These are phyloP conservation scores for Mythimna lalbum DNA, from an alignment of 2,888 invertebrate genomes.

Conservation along the genomic window DNA sequence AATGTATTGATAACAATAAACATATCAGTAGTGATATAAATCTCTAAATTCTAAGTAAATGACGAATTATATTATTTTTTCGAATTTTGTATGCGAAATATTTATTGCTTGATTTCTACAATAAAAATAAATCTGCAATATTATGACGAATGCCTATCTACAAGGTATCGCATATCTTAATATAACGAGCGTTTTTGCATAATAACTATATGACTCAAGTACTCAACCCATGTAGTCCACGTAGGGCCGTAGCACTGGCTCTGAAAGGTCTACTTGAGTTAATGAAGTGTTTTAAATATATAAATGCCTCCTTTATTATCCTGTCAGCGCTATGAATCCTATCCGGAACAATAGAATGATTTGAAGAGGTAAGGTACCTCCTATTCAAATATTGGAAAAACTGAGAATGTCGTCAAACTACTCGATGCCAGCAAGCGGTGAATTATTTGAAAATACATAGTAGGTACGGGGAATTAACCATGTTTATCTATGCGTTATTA, in stretches of 20 bases:
- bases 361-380: conserved; percentile 1
- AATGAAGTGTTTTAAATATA: not conserved
- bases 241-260: not conserved
- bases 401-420: conserved; percentile 30
- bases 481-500: conserved; percentile 14
- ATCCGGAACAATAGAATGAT: not conserved
- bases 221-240: too few relatives aligned
- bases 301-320: not conserved
- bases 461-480: not conserved
- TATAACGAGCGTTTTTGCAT: not conserved
- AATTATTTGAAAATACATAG: not conserved
- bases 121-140: not conserved
- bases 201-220: not conserved
- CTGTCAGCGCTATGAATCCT: not conserved
- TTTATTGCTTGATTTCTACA: conserved; percentile 3
- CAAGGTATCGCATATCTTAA: not conserved
- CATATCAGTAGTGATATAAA: not conserved
- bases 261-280: not conserved
- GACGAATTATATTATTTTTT: not conserved
- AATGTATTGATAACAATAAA: not conserved
- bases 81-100: not conserved
- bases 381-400: conserved; percentile 23
- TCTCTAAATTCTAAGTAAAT: not conserved
- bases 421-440: not conserved
- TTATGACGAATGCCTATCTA: not conserved